Evolutionary conservation across 2,113 vertebrate species (phyloP).

Genomic region (Anoura caudifer): DNA sequence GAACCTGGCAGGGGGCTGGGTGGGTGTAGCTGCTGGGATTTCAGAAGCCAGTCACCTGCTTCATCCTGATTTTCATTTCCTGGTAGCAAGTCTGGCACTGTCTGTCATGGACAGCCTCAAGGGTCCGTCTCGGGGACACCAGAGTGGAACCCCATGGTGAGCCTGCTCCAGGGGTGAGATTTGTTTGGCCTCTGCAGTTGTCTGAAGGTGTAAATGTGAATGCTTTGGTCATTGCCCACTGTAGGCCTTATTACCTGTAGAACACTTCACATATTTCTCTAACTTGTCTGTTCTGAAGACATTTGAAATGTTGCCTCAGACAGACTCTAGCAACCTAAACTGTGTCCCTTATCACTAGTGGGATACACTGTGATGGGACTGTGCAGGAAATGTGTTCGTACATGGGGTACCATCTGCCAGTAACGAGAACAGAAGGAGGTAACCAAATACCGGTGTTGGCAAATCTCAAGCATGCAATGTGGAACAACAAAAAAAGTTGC

Average conservation of each 20-base stretch:
- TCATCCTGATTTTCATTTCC: neutral
- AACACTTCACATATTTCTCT: neutral
- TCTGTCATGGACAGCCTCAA: neutral
- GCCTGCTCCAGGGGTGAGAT: neutral
- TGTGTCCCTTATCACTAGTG: neutral
- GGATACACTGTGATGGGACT: neutral
- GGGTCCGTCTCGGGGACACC: fast-evolving
- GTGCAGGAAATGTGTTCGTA: neutral
- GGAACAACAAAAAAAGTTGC: neutral
- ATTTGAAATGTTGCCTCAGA: neutral
- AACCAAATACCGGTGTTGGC: neutral
- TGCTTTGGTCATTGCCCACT: neutral
- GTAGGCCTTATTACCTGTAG: too few species aligned
- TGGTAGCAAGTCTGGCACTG: neutral
- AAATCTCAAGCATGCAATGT: neutral
- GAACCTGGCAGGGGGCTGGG: neutral
- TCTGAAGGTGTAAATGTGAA: neutral
- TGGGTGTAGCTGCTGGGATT: neutral
- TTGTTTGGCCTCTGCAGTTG: neutral
- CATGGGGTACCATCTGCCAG: neutral
- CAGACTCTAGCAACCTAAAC: neutral
- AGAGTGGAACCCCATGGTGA: neutral
- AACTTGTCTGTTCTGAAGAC: neutral
- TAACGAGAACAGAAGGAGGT: neutral
- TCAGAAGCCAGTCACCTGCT: neutral